Evolutionary conservation across 2,797 vertebrate genomes (phyloP), one percentile per base, ranked within the genome.

Genomic region (Cichlasoma orientale): DNA sequence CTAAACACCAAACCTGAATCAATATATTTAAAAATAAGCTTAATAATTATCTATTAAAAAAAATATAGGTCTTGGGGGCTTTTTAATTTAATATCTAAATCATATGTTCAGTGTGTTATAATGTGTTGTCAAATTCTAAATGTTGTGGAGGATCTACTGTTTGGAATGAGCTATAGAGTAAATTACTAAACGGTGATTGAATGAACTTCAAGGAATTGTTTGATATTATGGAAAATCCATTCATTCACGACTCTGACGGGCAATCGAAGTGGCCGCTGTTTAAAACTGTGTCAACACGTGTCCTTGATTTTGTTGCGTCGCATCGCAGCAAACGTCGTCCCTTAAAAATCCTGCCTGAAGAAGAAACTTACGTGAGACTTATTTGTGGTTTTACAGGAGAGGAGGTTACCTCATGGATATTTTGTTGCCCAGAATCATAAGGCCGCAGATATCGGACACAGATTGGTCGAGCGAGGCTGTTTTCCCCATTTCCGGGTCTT

Each of bases 81-180:
- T 54, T 78, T 19, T 27, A 7, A 53, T 63, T 85, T 61, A 77
- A 52, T 55, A 69, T 79, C 3, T 6, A 66, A 69, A 50, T 52
- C 7, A 53, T 57, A 70, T 77, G 38, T 78, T 82, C 23, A 66
- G 13, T 72, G 31, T 72, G 66, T 41, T 72, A n/a, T 41, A 56
- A 33, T 16, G 11, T 75, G 8, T 38, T 55, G 33, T 41, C 25
- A 9, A 72, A 68, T 57, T 76, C 16, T 38, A 72, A 55, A 71
- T n/a, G 36, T 70, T 3, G 33, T 52, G 3, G 41, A 50, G 41
- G 41, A 19, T 27, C 18, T 47, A 11, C 44, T 66, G 38, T 66
- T 68, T 27, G 63, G 41, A 50, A 12, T 29, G 27, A 68, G 41
- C 10, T 68, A 0, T 50, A 13, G 25, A 50, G 25, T 68, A 50